A percentile compares a stretch with the other conserved stretches of the same genome.
These are phyloP conservation scores for Centropristis striata DNA, from an alignment of 2,113 vertebrate species.

Conservation along the genomic window DNA sequence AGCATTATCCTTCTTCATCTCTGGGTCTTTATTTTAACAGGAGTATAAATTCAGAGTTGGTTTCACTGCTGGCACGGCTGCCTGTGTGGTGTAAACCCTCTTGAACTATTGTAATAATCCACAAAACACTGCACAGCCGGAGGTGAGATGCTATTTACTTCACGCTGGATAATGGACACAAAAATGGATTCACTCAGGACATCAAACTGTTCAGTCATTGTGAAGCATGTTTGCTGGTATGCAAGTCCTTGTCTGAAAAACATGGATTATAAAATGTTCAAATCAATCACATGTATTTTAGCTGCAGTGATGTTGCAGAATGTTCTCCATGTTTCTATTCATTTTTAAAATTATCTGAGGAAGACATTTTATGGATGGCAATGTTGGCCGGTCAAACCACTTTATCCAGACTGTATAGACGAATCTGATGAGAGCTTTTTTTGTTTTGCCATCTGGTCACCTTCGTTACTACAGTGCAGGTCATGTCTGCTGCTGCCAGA, in stretches of 20 bases:
- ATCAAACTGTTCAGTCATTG: conserved; percentile 59
- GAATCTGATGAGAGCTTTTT: too few species aligned
- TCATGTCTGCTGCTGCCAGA: too few species aligned
- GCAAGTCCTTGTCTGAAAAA: conserved; percentile 9
- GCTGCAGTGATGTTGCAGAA: not conserved
- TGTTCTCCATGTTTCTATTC: not conserved
- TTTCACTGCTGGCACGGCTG: conserved; percentile 12
- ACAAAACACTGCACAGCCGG: conserved; percentile 49
- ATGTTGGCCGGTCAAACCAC: too few species aligned
- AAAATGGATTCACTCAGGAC: conserved; percentile 56
- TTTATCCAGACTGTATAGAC: too few species aligned
- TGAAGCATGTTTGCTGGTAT: conserved; percentile 35
- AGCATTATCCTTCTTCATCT: conserved; percentile 22
- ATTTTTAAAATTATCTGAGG: not conserved
- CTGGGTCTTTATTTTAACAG: conserved; percentile 28
- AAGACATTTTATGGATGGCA: too few species aligned
- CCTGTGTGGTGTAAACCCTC: conserved; percentile 32
- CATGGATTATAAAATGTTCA: conserved; percentile 6
- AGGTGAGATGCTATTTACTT: conserved; percentile 54
- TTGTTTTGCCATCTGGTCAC: too few species aligned
- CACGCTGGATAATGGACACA: conserved; percentile 51
- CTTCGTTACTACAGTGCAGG: not conserved
- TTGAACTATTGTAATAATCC: conserved; percentile 65
- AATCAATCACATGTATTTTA: not conserved
- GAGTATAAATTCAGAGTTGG: conserved; percentile 21